Conservation (phyloP, 2,888 invertebrate genomes). For the Aspidiotus rigidus region DNA sequence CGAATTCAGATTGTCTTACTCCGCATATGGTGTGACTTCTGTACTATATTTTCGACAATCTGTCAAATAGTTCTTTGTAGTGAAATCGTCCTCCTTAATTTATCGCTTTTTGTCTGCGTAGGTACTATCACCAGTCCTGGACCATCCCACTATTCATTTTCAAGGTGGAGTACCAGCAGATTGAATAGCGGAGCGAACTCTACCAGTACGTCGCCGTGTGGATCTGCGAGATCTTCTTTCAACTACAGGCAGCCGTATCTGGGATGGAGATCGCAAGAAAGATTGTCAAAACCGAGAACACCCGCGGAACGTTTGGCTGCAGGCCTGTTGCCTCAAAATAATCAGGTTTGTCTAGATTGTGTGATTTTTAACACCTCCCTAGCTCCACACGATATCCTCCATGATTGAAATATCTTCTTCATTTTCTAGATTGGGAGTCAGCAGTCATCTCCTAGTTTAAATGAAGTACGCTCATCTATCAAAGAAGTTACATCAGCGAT, state of each 20-base stretch:
- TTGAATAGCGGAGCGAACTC: conserved; percentile 49
- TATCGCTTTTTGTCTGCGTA: conserved; percentile 36
- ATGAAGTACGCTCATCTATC: conserved; percentile 71
- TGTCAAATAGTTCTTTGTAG: no score
- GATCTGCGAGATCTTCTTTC: conserved; percentile 61
- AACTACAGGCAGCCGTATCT: conserved; percentile 80
- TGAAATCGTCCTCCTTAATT: not conserved
- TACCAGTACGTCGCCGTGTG: conserved; percentile 54
- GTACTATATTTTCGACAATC: no score
- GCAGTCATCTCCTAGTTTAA: conserved; percentile 38
- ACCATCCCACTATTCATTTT: conserved; percentile 45
- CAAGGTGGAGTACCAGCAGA: conserved; percentile 48
- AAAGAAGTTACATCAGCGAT: conserved; percentile 89
- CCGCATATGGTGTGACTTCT: no score
- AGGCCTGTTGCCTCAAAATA: conserved; percentile 45
- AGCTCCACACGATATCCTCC: not conserved
- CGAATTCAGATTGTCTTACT: no score
- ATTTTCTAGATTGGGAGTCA: conserved; percentile 27
- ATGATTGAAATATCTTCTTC: not conserved
- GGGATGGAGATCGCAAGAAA: conserved; percentile 79
- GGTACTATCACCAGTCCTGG: conserved; percentile 44
- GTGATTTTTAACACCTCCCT: not conserved
- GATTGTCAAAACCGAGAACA: conserved; percentile 67
- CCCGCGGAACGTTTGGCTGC: conserved; percentile 67
- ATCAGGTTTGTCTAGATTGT: conserved; percentile 39